Conservation (phyloP, 1,140 invertebrate species). For the Pseudomyrmex sp. region DNA sequence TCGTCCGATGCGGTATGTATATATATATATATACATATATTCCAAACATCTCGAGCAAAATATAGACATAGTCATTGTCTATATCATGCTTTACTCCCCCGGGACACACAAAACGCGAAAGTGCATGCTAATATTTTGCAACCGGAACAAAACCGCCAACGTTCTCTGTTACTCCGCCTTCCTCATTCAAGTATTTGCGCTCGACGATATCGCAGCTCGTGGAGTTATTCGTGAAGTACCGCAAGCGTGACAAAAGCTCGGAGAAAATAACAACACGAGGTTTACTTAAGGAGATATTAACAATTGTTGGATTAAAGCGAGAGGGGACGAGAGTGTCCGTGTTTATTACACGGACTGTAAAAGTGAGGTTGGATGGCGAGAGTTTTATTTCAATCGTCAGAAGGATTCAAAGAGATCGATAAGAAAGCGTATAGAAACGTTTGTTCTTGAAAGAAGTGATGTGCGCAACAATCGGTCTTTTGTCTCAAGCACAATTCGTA, state of each 20-base stretch:
- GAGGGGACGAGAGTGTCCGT: no score
- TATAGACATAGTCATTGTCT: constrained; percentile 60
- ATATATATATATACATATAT: constrained; percentile 63
- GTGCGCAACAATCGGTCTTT: not conserved
- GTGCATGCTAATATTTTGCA: constrained; percentile 75
- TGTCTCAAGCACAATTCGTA: not conserved
- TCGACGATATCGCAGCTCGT: not conserved
- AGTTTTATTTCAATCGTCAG: not conserved
- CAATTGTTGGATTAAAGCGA: not conserved
- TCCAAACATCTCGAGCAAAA: constrained; percentile 59
- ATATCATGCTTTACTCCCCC: constrained; percentile 51
- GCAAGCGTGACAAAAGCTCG: constrained; percentile 66
- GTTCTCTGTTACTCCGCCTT: constrained; percentile 53
- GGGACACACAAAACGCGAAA: constrained; percentile 71
- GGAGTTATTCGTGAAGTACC: constrained; percentile 60
- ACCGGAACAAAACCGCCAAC: constrained; percentile 29
- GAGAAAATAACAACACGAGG: not conserved
- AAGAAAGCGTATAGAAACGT: not conserved
- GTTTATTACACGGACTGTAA: no score
- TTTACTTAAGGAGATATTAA: not conserved
- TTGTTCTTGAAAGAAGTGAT: not conserved
- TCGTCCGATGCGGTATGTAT: constrained; percentile 53
- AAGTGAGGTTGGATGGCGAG: no score
- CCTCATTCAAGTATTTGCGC: constrained; percentile 45
- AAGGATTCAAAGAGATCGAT: not conserved